These are phyloP conservation scores for Anoplophora glabripennis DNA, from an alignment of 1,140 invertebrate genomes.

Conservation along the genomic window DNA sequence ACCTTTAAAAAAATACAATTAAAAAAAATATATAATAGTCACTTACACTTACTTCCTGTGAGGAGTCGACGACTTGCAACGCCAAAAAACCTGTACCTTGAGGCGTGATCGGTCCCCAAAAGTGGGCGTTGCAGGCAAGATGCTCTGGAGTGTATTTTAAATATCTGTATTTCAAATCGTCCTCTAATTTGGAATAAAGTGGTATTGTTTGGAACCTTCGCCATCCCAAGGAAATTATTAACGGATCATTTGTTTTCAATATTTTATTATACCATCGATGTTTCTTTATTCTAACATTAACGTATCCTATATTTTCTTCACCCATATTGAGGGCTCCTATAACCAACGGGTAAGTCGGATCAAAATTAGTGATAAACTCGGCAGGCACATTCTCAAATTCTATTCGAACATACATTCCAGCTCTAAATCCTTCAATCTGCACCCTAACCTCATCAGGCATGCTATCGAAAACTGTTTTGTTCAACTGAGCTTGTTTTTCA, in stretches of 20 bases:
- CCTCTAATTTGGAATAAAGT: conserved; percentile 92
- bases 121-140: conserved; percentile 91
- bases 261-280: conserved; percentile 97
- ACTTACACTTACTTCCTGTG: conserved; percentile 33
- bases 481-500: conserved; percentile 87
- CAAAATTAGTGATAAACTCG: conserved; percentile 91
- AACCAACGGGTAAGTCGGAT: conserved; percentile 88
- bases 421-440: conserved; percentile 89
- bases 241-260: conserved; percentile 91
- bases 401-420: conserved; percentile 94
- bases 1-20: conserved; percentile 11
- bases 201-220: conserved; percentile 93
- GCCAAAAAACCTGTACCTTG: conserved; percentile 93
- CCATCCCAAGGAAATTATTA: conserved; percentile 97
- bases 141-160: conserved; percentile 98
- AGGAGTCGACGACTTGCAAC: conserved; percentile 69
- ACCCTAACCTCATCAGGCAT: conserved; percentile 85
- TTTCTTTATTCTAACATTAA: conserved; percentile 92
- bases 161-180: conserved; percentile 83
- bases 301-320: conserved; percentile 92
- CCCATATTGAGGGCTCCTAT: conserved; percentile 89
- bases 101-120: conserved; percentile 96
- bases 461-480: conserved; percentile 89
- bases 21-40: background rate
- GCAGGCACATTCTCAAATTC: conserved; percentile 80